These are phyloP conservation scores for Cantharis flavilabris DNA, from an alignment of 2,888 invertebrate genomes.

Conservation along the genomic window DNA sequence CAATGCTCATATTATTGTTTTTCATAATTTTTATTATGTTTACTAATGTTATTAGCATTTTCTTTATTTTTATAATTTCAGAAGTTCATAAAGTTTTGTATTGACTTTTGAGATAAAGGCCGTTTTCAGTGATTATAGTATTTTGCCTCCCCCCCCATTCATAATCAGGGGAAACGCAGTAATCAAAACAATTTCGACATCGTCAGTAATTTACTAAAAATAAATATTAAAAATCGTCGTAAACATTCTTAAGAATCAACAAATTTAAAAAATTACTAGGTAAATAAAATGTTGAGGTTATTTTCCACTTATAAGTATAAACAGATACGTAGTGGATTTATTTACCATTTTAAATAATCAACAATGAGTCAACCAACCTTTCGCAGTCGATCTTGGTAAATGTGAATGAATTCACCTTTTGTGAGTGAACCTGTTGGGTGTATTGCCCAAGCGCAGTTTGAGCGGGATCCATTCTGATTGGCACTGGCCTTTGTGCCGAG, in stretches of 20 bases:
- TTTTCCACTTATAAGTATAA: neutral
- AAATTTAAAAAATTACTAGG: neutral
- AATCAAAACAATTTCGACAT: too few relatives aligned
- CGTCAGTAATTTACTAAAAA: too few relatives aligned
- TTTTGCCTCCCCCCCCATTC: too few relatives aligned
- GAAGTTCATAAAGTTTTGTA: too few relatives aligned
- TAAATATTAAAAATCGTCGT: too few relatives aligned
- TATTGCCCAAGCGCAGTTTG: constrained; percentile 37
- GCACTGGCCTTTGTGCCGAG: constrained; percentile 52
- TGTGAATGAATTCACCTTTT: neutral
- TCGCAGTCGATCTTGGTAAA: constrained; percentile 1
- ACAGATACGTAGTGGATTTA: neutral
- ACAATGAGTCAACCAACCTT: neutral
- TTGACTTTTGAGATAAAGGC: too few relatives aligned
- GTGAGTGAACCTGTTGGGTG: neutral
- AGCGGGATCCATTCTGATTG: constrained; percentile 50
- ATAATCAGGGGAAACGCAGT: too few relatives aligned
- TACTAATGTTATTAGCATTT: too few relatives aligned
- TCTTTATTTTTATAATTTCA: too few relatives aligned
- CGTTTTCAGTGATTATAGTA: too few relatives aligned
- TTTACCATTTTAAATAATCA: neutral
- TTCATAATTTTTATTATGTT: too few relatives aligned
- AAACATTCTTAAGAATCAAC: neutral
- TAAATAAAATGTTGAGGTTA: neutral
- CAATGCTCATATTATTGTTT: too few relatives aligned